phyloP scores from a whole-genome alignment of 2,113 vertebrate species.

The Heloderma charlesbogerti region DNA sequence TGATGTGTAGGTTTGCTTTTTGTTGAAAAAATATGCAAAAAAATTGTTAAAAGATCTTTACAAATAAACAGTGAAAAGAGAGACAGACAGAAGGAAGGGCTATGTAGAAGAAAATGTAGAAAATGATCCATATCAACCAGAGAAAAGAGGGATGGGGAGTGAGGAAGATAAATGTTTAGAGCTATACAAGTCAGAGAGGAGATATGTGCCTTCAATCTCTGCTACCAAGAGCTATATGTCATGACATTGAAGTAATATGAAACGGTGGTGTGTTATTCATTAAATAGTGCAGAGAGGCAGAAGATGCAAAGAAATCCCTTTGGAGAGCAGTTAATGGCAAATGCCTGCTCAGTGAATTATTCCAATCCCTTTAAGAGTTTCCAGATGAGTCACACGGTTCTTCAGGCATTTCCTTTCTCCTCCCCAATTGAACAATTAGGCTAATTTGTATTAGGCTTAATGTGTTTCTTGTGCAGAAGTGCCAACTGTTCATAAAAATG shows the following conservation, averaged over 20 bases:
- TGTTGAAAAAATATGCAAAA: background rate
- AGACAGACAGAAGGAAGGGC: too few relatives aligned
- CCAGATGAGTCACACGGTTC: background rate
- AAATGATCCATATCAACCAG: background rate
- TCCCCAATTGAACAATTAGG: background rate
- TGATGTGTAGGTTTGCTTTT: background rate
- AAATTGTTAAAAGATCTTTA: background rate
- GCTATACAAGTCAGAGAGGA: background rate
- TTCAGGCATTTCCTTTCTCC: slow-evolving; percentile 2
- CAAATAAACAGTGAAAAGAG: too few relatives aligned
- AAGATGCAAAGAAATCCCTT: slow-evolving; percentile 11
- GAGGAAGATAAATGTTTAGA: background rate
- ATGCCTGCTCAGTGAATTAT: slow-evolving; percentile 5
- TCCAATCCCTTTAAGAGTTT: background rate
- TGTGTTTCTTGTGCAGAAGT: background rate
- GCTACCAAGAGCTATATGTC: background rate
- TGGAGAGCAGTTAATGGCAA: background rate
- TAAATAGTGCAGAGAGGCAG: slow-evolving; percentile 23
- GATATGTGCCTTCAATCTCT: background rate
- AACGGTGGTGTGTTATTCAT: background rate
- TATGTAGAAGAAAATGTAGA: background rate
- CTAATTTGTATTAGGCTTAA: slow-evolving; percentile 26
- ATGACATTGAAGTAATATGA: background rate
- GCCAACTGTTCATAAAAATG: background rate
- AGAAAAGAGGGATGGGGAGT: too few relatives aligned